Conservation (phyloP, 2,888 invertebrate species). For the Ophion obscuratus region DNA sequence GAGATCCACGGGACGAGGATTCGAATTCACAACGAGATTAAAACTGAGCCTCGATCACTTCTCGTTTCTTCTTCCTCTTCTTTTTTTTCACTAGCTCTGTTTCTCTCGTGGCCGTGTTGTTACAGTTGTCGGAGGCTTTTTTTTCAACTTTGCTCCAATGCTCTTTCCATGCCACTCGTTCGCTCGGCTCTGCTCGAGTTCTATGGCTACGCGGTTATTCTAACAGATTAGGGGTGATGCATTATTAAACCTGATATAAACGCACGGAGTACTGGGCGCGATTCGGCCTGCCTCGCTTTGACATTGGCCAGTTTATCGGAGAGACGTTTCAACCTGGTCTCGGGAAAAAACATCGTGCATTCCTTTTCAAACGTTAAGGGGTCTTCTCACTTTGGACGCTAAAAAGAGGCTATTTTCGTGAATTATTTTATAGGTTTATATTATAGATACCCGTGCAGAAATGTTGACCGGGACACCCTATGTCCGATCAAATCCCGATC, state of each 20-base stretch:
- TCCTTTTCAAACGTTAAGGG: too few species aligned
- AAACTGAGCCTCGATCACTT: slow-evolving; percentile 60
- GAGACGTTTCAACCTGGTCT: not conserved
- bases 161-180: slow-evolving; percentile 63
- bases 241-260: slow-evolving; percentile 79
- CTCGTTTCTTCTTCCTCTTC: slow-evolving; percentile 29
- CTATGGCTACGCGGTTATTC: slow-evolving; percentile 75
- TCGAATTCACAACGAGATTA: slow-evolving; percentile 63
- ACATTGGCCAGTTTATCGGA: slow-evolving; percentile 3
- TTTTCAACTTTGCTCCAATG: slow-evolving; percentile 53
- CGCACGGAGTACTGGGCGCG: slow-evolving; percentile 26
- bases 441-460: too few species aligned
- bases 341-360: too few species aligned
- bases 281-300: not conserved
- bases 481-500: too few species aligned
- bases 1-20: slow-evolving; percentile 32
- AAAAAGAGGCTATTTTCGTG: too few species aligned
- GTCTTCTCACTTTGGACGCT: too few species aligned
- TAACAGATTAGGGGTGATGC: slow-evolving; percentile 79
- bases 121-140: slow-evolving; percentile 78
- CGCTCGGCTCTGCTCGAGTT: slow-evolving; percentile 43
- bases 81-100: slow-evolving; percentile 31
- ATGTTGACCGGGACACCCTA: too few species aligned
- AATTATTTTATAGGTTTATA: too few species aligned
- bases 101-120: slow-evolving; percentile 76